A percentile compares a stretch with the other conserved stretches of the same genome.
Conservation (phyloP, 2,888 invertebrate species). For the Pseudolycoriella hygida region DNA sequence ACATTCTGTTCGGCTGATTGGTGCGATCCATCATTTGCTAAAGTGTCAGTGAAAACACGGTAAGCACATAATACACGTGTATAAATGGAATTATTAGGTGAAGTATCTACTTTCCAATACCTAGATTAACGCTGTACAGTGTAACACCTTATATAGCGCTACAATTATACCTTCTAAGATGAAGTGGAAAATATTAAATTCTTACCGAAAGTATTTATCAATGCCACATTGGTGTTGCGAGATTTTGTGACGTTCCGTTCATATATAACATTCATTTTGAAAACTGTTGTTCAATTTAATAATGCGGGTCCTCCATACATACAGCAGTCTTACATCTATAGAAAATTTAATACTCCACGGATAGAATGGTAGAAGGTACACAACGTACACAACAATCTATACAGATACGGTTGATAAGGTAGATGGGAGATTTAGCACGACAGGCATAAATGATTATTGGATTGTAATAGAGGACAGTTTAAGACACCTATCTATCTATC, state of each 20-base stretch:
- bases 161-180: too few relatives aligned
- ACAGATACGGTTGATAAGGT: background rate
- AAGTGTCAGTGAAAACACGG: background rate
- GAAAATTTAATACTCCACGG: too few relatives aligned
- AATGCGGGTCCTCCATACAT: background rate
- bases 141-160: too few relatives aligned
- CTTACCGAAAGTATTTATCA: background rate
- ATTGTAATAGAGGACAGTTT: slow-evolving; percentile 4
- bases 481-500: slow-evolving; percentile 4
- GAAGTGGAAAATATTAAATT: background rate
- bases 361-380: too few relatives aligned
- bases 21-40: background rate
- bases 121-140: too few relatives aligned
- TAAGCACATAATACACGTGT: too few relatives aligned
- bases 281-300: slow-evolving; percentile 1
- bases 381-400: too few relatives aligned
- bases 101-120: too few relatives aligned
- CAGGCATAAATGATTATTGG: slow-evolving; percentile 4
- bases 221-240: background rate
- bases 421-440: background rate
- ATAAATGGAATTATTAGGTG: too few relatives aligned
- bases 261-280: background rate
- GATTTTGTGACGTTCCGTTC: background rate
- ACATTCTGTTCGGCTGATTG: background rate
- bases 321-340: too few relatives aligned